Conservation (phyloP, 1,140 invertebrate species). For the Sinonovacula constricta region DNA sequence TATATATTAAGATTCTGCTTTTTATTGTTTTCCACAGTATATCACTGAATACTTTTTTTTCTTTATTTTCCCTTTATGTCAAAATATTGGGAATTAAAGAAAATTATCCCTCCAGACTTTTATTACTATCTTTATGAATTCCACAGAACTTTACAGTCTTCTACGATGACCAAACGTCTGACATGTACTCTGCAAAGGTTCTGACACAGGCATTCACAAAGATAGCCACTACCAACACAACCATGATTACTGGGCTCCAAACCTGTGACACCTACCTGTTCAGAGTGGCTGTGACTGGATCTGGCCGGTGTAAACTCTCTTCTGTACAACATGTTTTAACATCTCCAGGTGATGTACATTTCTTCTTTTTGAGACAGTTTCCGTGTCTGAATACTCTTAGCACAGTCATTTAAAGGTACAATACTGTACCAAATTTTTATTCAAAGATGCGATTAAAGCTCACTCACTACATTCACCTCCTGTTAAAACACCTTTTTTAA, state of each 20-base stretch:
- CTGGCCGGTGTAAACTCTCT: constrained; percentile 6
- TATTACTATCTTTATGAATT: too few relatives aligned
- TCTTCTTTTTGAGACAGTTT: not conserved
- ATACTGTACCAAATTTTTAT: too few relatives aligned
- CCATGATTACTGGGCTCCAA: constrained; percentile 10
- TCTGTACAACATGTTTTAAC: not conserved
- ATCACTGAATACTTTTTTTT: too few relatives aligned
- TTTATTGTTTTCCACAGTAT: too few relatives aligned
- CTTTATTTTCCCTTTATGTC: too few relatives aligned
- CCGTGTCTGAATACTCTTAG: too few relatives aligned
- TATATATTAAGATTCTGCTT: too few relatives aligned
- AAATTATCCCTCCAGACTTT: too few relatives aligned
- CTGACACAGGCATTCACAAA: not conserved
- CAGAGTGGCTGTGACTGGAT: constrained; percentile 26
- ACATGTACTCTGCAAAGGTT: not conserved
- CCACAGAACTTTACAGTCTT: constrained; percentile 35
- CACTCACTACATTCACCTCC: not conserved
- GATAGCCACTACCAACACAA: not conserved
- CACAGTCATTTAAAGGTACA: too few relatives aligned
- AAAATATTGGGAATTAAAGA: too few relatives aligned
- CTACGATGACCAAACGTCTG: not conserved
- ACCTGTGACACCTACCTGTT: constrained; percentile 44
- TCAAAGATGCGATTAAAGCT: not conserved
- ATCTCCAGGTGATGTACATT: not conserved
- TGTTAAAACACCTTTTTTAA: not conserved